A percentile compares a stretch with the other conserved stretches of the same genome.
Evolutionary conservation across 64 coral and sea anemone species (phyloP).

Genomic region (Stichodactyla helianthus): DNA sequence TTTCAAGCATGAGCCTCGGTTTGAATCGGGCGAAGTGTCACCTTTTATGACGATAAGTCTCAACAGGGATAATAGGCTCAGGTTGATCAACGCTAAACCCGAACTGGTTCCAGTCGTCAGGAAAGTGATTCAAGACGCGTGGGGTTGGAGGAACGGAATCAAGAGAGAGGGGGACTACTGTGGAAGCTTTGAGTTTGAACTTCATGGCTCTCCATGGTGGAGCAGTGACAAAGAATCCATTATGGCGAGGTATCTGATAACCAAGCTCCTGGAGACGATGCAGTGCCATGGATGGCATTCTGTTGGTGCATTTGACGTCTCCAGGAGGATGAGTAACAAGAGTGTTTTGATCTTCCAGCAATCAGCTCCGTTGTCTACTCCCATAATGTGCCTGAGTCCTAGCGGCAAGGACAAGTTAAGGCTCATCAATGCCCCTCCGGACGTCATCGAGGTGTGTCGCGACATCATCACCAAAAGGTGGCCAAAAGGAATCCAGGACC

Average conservation of each 20-base stretch:
- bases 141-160: slow-evolving; percentile 67
- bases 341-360: slow-evolving; percentile 17
- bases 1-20: slow-evolving; percentile 65
- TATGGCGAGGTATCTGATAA: slow-evolving; percentile 61
- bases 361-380: not conserved
- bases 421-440: slow-evolving; percentile 27
- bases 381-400: slow-evolving; percentile 23
- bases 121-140: slow-evolving; percentile 36
- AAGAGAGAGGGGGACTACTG: slow-evolving; percentile 38
- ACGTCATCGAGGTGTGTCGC: not conserved
- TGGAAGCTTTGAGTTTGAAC: slow-evolving; percentile 71
- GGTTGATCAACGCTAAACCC: slow-evolving; percentile 55
- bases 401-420: not conserved
- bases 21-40: slow-evolving; percentile 8
- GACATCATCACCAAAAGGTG: not conserved
- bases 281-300: slow-evolving; percentile 73
- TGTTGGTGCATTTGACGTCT: slow-evolving; percentile 63
- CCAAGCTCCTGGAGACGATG: slow-evolving; percentile 74
- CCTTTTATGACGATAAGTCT: slow-evolving; percentile 49
- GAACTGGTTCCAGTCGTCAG: slow-evolving; percentile 53
- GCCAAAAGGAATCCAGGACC: not conserved
- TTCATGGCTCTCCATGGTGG: slow-evolving; percentile 79
- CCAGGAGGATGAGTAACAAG: slow-evolving; percentile 53
- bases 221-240: slow-evolving; percentile 53
- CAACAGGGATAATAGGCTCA: slow-evolving; percentile 54